A percentile compares a stretch with the other conserved stretches of the same genome.
Conservation (phyloP, 2,113 vertebrate genomes). For the Candoia aspera region DNA sequence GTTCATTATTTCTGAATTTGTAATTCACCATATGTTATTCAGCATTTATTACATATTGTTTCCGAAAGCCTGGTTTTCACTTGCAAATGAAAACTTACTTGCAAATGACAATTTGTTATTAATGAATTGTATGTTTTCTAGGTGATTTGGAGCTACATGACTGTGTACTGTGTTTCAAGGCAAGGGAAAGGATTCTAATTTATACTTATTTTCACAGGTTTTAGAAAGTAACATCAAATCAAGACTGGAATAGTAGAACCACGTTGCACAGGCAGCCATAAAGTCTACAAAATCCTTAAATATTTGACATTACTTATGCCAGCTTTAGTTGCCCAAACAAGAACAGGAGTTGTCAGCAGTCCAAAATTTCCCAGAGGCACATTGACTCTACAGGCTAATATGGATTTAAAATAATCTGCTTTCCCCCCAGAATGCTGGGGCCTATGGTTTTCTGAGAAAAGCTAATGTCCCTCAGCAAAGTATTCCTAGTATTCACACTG, state of each 20-base stretch:
- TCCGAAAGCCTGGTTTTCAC: neutral
- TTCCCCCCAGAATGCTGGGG: neutral
- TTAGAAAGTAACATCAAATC: neutral
- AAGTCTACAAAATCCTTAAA: neutral
- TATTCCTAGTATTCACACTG: neutral
- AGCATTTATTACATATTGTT: neutral
- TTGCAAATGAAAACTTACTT: neutral
- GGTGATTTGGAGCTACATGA: neutral
- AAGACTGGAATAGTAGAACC: neutral
- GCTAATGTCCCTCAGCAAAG: neutral
- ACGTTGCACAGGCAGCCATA: neutral
- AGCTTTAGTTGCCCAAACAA: neutral
- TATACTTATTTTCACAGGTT: slow-evolving; percentile 3
- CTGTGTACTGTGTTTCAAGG: neutral
- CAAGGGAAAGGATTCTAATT: neutral
- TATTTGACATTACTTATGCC: neutral
- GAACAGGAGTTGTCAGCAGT: neutral
- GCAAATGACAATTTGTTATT: slow-evolving; percentile 19
- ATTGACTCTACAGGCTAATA: neutral
- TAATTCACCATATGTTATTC: slow-evolving; percentile 3
- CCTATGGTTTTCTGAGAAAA: neutral
- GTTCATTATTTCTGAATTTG: slow-evolving; percentile 25
- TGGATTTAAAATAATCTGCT: neutral
- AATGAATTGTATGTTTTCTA: slow-evolving; percentile 17
- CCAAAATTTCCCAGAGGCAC: neutral